Base-by-base conservation (phyloP, 2,113 vertebrate genomes). In the Boulengeromyrus knoepffleri region DNA sequence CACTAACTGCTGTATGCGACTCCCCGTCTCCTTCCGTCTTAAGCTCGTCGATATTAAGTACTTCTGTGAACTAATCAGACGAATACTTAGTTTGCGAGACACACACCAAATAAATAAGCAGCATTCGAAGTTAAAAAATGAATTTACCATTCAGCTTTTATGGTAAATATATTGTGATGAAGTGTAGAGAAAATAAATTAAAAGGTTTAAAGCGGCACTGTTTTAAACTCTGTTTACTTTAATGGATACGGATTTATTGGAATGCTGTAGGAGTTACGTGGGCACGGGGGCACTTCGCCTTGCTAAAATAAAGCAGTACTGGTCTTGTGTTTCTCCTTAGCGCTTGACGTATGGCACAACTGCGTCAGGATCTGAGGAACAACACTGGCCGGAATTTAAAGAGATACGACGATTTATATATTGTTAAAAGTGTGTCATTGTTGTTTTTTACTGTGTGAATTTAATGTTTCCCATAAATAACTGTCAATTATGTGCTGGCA, bases 331-430 rank as follows among this genome's bases (percentile, higher is more conserved):
- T 77, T 89, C 47, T 89, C 88, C 15, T 27, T 80, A 52, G 46
- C 10, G 46, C 88, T 77, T 24, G 46, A 39, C 46, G 66, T 52
- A 21, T n/a, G 46, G 31, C 46, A 21, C 46, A 89, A 39, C 8
- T 80, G 46, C 45, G 66, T 88, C 88, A 88, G 88, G 47, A 53
- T 36, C 62, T 77, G n/a, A 70, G n/a, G 66, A 89, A 46, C 88
- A 58, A 19, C 66, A 13, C 62, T 27, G n/a, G 46, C n/a, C n/a
- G 8, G 45, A 52, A 50, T 77, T 80, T 89, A 89, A 89, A 80
- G 27, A 17, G 70, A 36, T 46, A 50, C 27, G 46, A 50, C 66
- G 47, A 49, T 53, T 87, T 87, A 21, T 87, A 12, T 56, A 42
- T 53, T 36, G 47, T 87, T 56, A 39, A 36, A 36, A 87, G 85